A percentile compares a stretch with the other conserved stretches of the same genome.
Conservation (phyloP, 2,797 vertebrate genomes). For the Lagorchestes hirsutus region DNA sequence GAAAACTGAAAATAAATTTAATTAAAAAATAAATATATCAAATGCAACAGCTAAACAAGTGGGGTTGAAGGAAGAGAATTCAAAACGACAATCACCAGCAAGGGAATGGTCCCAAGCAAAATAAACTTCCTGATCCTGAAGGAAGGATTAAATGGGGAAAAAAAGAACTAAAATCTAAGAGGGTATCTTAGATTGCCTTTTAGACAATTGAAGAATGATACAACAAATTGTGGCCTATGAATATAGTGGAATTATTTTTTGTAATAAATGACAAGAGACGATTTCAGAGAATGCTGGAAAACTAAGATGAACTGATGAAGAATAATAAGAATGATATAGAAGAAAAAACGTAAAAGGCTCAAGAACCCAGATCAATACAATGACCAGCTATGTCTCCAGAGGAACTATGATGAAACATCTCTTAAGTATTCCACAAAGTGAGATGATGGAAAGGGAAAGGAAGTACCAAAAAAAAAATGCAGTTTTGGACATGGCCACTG, state of each 20-base stretch:
- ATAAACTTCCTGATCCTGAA: neutral
- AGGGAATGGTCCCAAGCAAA: neutral
- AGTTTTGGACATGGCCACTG: neutral
- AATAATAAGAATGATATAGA: neutral
- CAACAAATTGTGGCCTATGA: neutral
- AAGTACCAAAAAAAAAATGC: neutral
- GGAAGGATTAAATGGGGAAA: neutral
- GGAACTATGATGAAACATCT: neutral
- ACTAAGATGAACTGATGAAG: neutral
- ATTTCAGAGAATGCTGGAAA: neutral
- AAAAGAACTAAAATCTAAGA: neutral
- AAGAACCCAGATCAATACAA: neutral
- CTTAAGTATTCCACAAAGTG: neutral
- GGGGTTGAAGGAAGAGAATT: too few species aligned
- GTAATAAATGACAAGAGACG: neutral
- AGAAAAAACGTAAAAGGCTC: neutral
- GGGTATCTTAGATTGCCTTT: neutral
- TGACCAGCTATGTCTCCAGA: neutral
- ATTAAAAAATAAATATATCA: too few species aligned
- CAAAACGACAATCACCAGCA: too few species aligned
- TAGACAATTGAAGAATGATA: neutral
- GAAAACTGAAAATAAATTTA: too few species aligned
- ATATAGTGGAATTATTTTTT: neutral
- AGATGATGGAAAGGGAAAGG: neutral
- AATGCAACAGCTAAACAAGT: neutral